These are phyloP conservation scores for Sebastes goodei DNA, from an alignment of 2,797 vertebrate genomes.

Conservation along the genomic window DNA sequence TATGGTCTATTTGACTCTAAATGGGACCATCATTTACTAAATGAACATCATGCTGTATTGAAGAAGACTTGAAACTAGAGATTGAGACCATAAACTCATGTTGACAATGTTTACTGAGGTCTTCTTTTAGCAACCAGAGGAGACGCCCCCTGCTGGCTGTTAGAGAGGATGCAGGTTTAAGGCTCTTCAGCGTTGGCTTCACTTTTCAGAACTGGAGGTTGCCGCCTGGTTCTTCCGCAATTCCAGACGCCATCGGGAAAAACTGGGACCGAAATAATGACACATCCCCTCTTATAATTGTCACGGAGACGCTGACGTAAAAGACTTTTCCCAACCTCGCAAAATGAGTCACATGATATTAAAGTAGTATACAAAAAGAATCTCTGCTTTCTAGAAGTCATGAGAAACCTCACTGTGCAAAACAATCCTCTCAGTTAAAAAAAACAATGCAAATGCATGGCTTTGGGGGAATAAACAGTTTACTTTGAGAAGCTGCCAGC, in stretches of 20 bases:
- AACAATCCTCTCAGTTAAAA: neutral
- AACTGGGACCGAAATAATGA: neutral
- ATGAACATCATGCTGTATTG: too few species aligned
- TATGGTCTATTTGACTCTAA: neutral
- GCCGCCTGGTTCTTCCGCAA: neutral
- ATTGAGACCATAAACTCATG: too few species aligned
- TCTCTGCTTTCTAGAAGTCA: neutral
- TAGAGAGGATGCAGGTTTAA: too few species aligned
- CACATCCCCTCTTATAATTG: neutral
- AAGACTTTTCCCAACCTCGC: neutral
- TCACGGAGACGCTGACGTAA: neutral
- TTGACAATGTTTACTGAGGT: neutral
- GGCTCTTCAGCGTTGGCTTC: neutral
- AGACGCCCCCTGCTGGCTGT: too few species aligned
- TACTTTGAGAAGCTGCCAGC: conserved; percentile 16
- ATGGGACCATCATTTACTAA: too few species aligned
- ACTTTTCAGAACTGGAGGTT: neutral
- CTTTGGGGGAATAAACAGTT: conserved; percentile 12
- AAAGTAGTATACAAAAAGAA: neutral
- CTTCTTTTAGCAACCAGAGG: too few species aligned
- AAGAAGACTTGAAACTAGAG: rapidly evolving
- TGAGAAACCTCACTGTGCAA: neutral
- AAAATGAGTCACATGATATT: neutral
- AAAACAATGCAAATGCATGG: neutral
- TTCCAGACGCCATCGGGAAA: neutral